These are phyloP conservation scores for Macrocentrus cingulum DNA, from an alignment of 1,140 invertebrate species.

Conservation along the genomic window DNA sequence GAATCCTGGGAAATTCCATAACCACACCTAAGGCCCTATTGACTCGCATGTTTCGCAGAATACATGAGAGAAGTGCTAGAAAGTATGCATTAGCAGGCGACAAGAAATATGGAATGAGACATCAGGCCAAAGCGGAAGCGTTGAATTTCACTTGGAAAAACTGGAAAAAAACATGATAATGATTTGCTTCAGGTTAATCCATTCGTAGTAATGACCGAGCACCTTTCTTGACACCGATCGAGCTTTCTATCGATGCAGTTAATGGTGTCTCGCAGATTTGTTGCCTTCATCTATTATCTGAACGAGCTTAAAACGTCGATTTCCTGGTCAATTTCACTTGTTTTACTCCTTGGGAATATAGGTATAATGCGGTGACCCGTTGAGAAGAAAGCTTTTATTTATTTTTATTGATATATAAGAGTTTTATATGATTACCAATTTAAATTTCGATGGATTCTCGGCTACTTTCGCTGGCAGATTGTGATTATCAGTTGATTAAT, in stretches of 20 bases:
- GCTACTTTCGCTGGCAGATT: not conserved
- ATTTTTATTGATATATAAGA: not conserved
- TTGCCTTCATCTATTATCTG: not conserved
- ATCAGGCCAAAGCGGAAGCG: constrained; percentile 1
- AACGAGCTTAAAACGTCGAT: no score
- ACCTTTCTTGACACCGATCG: not conserved
- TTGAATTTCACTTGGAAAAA: constrained; percentile 25
- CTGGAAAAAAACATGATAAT: no score
- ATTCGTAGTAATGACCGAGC: constrained; percentile 1
- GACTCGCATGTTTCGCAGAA: not conserved
- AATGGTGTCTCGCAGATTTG: not conserved
- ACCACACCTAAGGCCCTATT: constrained; percentile 1
- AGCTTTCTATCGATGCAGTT: not conserved
- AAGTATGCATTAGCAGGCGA: constrained; percentile 11
- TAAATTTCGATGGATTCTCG: not conserved
- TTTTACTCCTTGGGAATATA: not conserved
- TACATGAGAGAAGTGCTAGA: constrained; percentile 4
- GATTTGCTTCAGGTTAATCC: constrained; percentile 18
- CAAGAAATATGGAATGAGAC: not conserved
- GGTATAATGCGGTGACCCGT: not conserved
- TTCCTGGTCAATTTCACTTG: not conserved
- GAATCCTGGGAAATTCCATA: not conserved
- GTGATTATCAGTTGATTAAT: no score
- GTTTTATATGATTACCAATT: constrained; percentile 1
- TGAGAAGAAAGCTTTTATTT: constrained; percentile 11